These are phyloP conservation scores for Drosophila antonietae DNA, from an alignment of 2,888 invertebrate genomes.

Conservation along the genomic window DNA sequence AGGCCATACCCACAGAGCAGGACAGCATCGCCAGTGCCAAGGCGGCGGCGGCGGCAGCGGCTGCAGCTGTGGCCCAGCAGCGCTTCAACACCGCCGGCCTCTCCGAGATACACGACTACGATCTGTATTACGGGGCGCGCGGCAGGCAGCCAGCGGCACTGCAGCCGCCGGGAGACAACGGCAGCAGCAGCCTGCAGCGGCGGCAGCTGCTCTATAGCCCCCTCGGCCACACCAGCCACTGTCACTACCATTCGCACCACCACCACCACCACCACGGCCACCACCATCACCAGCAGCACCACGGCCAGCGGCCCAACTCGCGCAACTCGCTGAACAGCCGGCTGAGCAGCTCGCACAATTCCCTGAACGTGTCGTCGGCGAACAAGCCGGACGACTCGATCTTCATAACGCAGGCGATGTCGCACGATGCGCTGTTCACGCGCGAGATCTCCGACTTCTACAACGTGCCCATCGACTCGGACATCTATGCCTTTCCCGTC, in stretches of 20 bases:
- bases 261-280: slow-evolving; percentile 57
- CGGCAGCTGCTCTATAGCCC: slow-evolving; percentile 83
- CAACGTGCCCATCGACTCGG: slow-evolving; percentile 94
- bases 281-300: slow-evolving; percentile 75
- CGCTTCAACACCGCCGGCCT: slow-evolving; percentile 80
- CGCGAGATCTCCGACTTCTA: slow-evolving; percentile 93
- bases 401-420: slow-evolving; percentile 95
- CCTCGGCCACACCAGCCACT: slow-evolving; percentile 82
- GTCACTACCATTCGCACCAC: slow-evolving; percentile 61
- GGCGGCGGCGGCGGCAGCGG: slow-evolving; percentile 70
- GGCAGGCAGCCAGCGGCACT: slow-evolving; percentile 40
- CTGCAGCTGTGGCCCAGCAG: slow-evolving; percentile 56
- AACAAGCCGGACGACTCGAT: slow-evolving; percentile 93
- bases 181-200: slow-evolving; percentile 69
- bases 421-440: slow-evolving; percentile 92
- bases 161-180: slow-evolving; percentile 47
- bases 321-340: slow-evolving; percentile 91
- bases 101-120: slow-evolving; percentile 84
- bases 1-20: slow-evolving; percentile 83
- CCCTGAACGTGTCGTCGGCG: slow-evolving; percentile 88
- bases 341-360: slow-evolving; percentile 93
- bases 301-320: slow-evolving; percentile 88
- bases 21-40: slow-evolving; percentile 79
- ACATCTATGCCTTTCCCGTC: slow-evolving; percentile 94
- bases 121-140: slow-evolving; percentile 83